A percentile compares a stretch with the other conserved stretches of the same genome.
phyloP scores from a whole-genome alignment of 2,888 invertebrate genomes.

The Apodemia duryi region DNA sequence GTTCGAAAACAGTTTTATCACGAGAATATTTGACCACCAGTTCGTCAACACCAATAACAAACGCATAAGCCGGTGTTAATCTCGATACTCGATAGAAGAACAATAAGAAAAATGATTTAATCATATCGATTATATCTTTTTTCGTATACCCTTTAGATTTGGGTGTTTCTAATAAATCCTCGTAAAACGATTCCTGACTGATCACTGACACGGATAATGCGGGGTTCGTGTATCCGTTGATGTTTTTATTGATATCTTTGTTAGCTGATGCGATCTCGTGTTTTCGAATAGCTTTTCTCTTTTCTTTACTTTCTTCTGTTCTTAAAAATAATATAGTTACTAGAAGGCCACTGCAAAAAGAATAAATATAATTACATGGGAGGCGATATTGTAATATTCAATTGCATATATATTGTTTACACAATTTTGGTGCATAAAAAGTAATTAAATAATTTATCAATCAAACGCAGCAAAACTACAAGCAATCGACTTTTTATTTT shows the following conservation, averaged over 20 bases:
- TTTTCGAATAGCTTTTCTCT: conserved; percentile 39
- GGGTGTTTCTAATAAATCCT: conserved; percentile 61
- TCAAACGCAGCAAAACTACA: too few relatives aligned
- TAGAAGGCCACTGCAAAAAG: conserved; percentile 81
- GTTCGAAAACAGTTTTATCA: conserved; percentile 85
- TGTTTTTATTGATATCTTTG: conserved; percentile 59
- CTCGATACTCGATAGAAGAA: conserved; percentile 81
- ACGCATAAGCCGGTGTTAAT: conserved; percentile 89
- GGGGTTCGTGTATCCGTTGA: conserved; percentile 67
- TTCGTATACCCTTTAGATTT: conserved; percentile 53
- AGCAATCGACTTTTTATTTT: too few relatives aligned
- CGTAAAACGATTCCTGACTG: conserved; percentile 68
- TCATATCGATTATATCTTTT: conserved; percentile 55
- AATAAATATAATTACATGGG: neutral
- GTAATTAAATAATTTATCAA: too few relatives aligned
- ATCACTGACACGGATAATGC: conserved; percentile 64
- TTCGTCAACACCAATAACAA: conserved; percentile 87
- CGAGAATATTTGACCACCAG: conserved; percentile 85
- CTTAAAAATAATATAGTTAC: conserved; percentile 86
- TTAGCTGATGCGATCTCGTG: conserved; percentile 31
- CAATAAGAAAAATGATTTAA: conserved; percentile 71
- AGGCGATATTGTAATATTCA: neutral
- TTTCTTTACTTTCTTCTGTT: conserved; percentile 76
- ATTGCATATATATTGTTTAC: too few relatives aligned
- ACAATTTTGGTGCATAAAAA: too few relatives aligned